These are phyloP conservation scores for Esox lucius DNA, from an alignment of 2,797 vertebrate genomes.

Conservation along the genomic window DNA sequence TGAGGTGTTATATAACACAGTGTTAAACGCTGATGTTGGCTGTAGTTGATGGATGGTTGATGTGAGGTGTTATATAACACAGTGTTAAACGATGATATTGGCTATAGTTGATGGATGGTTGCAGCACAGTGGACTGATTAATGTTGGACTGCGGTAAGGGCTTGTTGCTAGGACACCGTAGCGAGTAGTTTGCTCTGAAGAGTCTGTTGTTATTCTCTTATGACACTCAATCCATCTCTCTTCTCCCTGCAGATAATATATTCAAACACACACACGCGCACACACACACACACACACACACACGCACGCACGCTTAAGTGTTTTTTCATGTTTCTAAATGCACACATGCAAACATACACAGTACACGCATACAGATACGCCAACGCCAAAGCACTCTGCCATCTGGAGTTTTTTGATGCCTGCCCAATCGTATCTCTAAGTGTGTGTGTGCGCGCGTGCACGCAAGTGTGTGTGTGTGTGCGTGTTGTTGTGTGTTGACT, in stretches of 20 bases:
- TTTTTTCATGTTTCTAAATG: neutral
- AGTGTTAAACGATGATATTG: neutral
- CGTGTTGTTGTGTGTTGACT: neutral
- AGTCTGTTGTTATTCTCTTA: slow-evolving; percentile 60
- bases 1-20: too few species aligned
- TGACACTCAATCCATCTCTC: slow-evolving; percentile 58
- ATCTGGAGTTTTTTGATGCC: neutral
- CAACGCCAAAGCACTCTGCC: neutral
- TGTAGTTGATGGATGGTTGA: too few species aligned
- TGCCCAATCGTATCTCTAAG: slow-evolving; percentile 6
- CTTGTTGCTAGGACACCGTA: slow-evolving; percentile 82
- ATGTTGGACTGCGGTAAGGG: slow-evolving; percentile 70
- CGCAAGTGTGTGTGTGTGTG: neutral
- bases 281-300: slow-evolving; percentile 8
- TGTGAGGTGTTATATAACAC: too few species aligned
- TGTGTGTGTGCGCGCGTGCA: too few species aligned
- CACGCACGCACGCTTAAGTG: neutral
- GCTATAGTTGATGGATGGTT: neutral
- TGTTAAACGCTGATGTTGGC: too few species aligned
- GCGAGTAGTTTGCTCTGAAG: slow-evolving; percentile 63
- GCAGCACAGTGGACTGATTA: slow-evolving; percentile 12
- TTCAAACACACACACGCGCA: neutral
- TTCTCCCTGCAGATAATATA: slow-evolving; percentile 22
- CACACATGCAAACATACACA: slow-evolving; percentile 6
- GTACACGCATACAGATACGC: slow-evolving; percentile 5